Evolutionary conservation across 2,113 vertebrate genomes (phyloP), one percentile per base, ranked within the genome.

Genomic region (Heterotilapia buettikoferi): DNA sequence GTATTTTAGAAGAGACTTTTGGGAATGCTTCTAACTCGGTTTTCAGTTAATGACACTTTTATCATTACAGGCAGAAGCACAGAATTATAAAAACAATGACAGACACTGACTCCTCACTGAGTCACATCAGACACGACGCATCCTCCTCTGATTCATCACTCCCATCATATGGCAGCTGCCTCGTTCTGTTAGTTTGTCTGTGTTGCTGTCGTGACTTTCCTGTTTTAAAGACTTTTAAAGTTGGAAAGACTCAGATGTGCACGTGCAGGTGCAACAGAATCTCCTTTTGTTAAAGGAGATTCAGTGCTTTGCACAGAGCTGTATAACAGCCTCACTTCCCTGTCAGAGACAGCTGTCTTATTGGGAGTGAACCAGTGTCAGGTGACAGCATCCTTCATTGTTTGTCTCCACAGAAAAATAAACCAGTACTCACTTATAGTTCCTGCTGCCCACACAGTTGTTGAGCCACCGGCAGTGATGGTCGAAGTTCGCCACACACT

Each of bases 401-500:
- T 45, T 45, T 73, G 21, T 0, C 40, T 78, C 6, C 43, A 5
- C 43, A 78, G 71, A 50, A 78, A 50, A 47, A 45, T 19, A 31
- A 50, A 50, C 16, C 24, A 26, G 19, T 38, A 73, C 96, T 95
- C 92, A 98, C 99, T 97, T 96, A 95, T 99, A 99, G 95, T 99
- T 99, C 82, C 98, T 98, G 93, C 98, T 97, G 9, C 99, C 99
- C 85, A 99, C 98, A 50, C 99, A 99, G 96, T 99, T 99, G 97
- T 99, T 99, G 82, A 99, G 97, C 99, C 98, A 99, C 82, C 98
- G 97, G 94, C 99, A 99, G 94, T 99, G 99, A 93, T 99, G 99
- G 92, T 99, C 99, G 63, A 99, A 99, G 92, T 97, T 97, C 43
- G 97, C 97, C 1, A 99, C 98, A 56, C 99, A 99, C 66, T 99